Evolutionary conservation across 2,888 invertebrate species (phyloP), one percentile per base, ranked within the genome.

Genomic region (Rosalia funebris): DNA sequence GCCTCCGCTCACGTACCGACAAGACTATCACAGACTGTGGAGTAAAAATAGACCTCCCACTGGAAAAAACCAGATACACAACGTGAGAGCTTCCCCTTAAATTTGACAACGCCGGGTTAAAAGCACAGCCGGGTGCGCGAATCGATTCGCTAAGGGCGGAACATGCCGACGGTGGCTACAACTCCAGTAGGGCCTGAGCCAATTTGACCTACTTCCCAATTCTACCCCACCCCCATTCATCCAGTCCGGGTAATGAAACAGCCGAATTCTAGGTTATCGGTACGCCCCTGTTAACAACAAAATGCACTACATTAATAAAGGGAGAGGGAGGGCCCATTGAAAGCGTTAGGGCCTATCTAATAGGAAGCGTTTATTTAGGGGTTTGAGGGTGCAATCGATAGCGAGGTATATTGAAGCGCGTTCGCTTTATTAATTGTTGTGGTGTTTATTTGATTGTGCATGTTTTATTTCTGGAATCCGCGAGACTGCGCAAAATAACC

Each of bases 201-300:
- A 68, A 69, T 65, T 63, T 69, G 69, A 69, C 69, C 69, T 67
- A 69, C 65, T 69, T 69, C 62, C 65, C 58, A 60, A 63, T 62
- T 64, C 62, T 61, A 69, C 69, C 60, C 65, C 66, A 66, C 69
- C 69, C 68, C 55, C 47, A 67, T 52, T 60, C 58, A 57, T 41
- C 39, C 56, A 46, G 52, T 42, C 58, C 58, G 56, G 63, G 61
- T 61, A 64, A 64, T 58, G 50, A 61, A 55, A 58, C 44, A 25
- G 19, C 25, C 44, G 20, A 20, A 20, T 44, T 44, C 44, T 44
- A 10, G 44, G 44, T 44, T 44, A 44, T 19, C 20, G 20, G 44
- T 25, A 44, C 44, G 12, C 12, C 25, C 12, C 25, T 11, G 3
- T 11, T 16, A 41, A 7, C 34, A n/a, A 34, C 34, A n/a, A 34